These are phyloP conservation scores for Eupsilia transversa DNA, from an alignment of 2,888 invertebrate genomes.

Conservation along the genomic window DNA sequence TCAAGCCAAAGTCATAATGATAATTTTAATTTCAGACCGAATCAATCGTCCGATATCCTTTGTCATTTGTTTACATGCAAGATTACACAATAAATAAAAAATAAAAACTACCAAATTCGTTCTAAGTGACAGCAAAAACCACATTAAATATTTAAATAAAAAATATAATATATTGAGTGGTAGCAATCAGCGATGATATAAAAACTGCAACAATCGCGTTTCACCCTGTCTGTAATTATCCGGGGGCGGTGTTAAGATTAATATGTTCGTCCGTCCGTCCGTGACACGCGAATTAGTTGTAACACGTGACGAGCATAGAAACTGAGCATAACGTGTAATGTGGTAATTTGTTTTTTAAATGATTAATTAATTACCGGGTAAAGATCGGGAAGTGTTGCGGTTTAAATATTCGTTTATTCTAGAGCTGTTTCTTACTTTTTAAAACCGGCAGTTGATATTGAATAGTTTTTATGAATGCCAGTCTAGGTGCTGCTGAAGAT, in stretches of 20 bases:
- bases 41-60: background rate
- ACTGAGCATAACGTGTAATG: slow-evolving; percentile 38
- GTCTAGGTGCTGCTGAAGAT: background rate
- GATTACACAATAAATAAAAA: background rate
- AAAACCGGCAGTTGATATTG: background rate
- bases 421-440: no score
- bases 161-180: slow-evolving; percentile 28
- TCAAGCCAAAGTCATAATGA: background rate
- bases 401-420: slow-evolving; percentile 3
- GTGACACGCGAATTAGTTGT: slow-evolving; percentile 65
- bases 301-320: slow-evolving; percentile 59
- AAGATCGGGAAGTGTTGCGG: background rate
- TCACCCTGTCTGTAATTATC: slow-evolving; percentile 54
- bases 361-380: slow-evolving; percentile 21
- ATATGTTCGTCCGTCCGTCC: slow-evolving; percentile 53
- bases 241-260: slow-evolving; percentile 60
- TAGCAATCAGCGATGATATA: slow-evolving; percentile 54
- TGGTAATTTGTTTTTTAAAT: slow-evolving; percentile 26
- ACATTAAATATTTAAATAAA: slow-evolving; percentile 22
- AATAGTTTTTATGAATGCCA: background rate
- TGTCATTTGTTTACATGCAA: background rate
- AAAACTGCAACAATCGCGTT: slow-evolving; percentile 51
- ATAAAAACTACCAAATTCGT: slow-evolving; percentile 2
- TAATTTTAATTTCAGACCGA: background rate
- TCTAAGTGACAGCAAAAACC: slow-evolving; percentile 33